Conservation (phyloP, 2,113 vertebrate genomes). For the Corythaeola cristata region DNA sequence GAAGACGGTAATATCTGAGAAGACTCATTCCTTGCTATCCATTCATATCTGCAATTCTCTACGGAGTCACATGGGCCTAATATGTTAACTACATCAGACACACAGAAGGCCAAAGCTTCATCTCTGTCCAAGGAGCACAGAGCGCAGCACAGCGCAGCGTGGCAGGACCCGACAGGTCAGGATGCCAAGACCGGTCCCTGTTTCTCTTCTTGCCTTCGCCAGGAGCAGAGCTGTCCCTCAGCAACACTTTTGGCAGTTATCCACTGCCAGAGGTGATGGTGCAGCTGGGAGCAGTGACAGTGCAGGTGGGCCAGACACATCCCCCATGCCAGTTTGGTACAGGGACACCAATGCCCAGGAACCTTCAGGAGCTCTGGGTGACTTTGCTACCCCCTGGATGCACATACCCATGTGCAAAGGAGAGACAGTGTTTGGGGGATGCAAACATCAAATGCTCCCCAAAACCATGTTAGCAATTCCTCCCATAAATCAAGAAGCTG, state of each 20-base stretch:
- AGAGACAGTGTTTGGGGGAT: neutral
- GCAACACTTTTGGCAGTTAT: neutral
- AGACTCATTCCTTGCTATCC: constrained; percentile 41
- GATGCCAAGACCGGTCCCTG: neutral
- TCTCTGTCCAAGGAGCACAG: neutral
- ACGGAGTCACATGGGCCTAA: neutral
- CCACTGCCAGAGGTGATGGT: neutral
- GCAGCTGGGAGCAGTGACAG: neutral
- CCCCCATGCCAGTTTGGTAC: neutral
- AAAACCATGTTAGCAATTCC: neutral
- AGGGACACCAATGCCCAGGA: neutral
- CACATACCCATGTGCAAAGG: neutral
- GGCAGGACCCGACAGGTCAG: accelerated
- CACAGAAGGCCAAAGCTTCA: neutral
- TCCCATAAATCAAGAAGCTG: neutral
- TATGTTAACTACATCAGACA: neutral
- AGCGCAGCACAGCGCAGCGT: accelerated
- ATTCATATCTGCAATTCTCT: constrained; percentile 30
- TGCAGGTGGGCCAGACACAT: neutral
- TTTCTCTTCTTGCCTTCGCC: neutral
- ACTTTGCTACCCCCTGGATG: neutral
- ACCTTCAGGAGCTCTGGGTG: neutral
- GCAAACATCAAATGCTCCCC: neutral
- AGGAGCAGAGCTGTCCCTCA: neutral
- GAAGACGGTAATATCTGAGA: constrained; percentile 47